These are phyloP conservation scores for Phymatocera aterrima DNA, from an alignment of 2,888 invertebrate species.

Conservation along the genomic window DNA sequence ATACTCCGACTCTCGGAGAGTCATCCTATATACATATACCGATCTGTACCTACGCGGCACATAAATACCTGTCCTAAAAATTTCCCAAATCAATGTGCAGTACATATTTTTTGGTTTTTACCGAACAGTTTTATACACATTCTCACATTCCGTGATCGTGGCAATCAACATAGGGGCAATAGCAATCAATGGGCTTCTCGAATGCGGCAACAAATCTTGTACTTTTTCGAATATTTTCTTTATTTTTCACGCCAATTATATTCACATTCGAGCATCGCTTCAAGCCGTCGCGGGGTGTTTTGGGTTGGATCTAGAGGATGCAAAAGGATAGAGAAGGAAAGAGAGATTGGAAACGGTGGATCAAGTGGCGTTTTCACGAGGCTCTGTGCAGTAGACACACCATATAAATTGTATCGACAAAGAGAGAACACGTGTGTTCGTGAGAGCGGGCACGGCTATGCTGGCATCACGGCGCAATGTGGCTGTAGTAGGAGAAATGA, in stretches of 20 bases:
- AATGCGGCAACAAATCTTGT: not conserved
- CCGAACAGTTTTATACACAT: too few relatives aligned
- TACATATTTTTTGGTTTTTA: too few relatives aligned
- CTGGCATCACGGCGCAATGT: slow-evolving; percentile 24
- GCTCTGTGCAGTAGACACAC: too few relatives aligned
- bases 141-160: too few relatives aligned
- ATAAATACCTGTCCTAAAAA: slow-evolving; percentile 2
- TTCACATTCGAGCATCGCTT: not conserved
- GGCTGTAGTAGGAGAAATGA: slow-evolving; percentile 55
- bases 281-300: not conserved
- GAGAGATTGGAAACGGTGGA: slow-evolving; percentile 4
- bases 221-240: not conserved
- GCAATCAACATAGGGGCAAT: too few relatives aligned
- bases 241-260: too few relatives aligned
- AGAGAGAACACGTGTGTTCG: slow-evolving; percentile 47
- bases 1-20: slow-evolving; percentile 52
- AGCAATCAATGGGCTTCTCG: too few relatives aligned
- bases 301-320: not conserved
- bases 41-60: slow-evolving; percentile 40
- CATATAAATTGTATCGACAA: slow-evolving; percentile 65
- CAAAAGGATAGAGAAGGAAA: not conserved
- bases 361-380: slow-evolving; percentile 66
- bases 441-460: too few relatives aligned
- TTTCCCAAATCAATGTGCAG: not conserved
- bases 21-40: slow-evolving; percentile 57